phyloP scores from a whole-genome alignment of 1,140 invertebrate species.

The Pemphigus obesinymphae region DNA sequence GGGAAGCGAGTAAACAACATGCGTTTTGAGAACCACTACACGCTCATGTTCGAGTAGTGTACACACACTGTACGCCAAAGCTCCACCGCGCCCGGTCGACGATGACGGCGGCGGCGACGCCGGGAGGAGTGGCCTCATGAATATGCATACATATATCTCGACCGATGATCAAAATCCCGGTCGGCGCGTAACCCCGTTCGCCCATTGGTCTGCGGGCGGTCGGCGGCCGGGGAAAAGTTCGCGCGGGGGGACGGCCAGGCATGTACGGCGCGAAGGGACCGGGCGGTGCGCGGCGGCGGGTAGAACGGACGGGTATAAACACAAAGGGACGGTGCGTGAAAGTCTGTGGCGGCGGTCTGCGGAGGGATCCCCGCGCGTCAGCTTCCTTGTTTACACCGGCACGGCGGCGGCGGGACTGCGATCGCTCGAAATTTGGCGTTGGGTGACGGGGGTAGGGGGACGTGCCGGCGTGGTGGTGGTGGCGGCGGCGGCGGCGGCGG shows the following conservation, averaged over 20 bases:
- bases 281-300: background rate
- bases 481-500: background rate
- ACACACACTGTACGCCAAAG: background rate
- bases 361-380: background rate
- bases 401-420: background rate
- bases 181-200: slow-evolving; percentile 16
- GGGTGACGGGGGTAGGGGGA: background rate
- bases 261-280: background rate
- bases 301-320: background rate
- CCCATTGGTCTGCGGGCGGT: slow-evolving; percentile 19
- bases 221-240: background rate
- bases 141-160: slow-evolving; percentile 41
- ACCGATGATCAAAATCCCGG: slow-evolving; percentile 39
- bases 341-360: background rate
- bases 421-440: too few species aligned
- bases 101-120: background rate
- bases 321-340: background rate
- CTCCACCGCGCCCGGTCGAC: background rate
- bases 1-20: background rate
- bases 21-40: slow-evolving; percentile 6
- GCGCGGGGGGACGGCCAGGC: too few species aligned
- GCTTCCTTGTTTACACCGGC: slow-evolving; percentile 39
- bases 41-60: background rate
- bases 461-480: background rate
- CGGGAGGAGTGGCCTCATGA: slow-evolving; percentile 41